phyloP scores from a whole-genome alignment of 2,113 vertebrate species.

The Leptobrachium leishanense region DNA sequence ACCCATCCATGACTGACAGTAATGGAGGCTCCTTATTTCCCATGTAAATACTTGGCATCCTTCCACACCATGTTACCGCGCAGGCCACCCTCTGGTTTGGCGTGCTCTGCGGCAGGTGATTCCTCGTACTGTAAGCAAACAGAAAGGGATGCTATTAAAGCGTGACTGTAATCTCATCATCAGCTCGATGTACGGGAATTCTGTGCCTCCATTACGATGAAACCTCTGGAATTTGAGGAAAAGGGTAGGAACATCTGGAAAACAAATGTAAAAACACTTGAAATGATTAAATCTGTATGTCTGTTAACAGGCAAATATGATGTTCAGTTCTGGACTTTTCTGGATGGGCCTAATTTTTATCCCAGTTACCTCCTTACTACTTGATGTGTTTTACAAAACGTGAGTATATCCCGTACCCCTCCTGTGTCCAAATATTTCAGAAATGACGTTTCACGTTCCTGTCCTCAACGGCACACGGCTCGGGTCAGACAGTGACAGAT shows the following conservation, averaged over 20 bases:
- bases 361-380: constrained; percentile 86
- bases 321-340: constrained; percentile 93
- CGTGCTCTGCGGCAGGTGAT: constrained; percentile 58
- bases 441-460: too few species aligned
- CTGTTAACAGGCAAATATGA: constrained; percentile 81
- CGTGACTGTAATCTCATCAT: not conserved
- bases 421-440: too few species aligned
- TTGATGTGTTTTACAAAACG: constrained; percentile 93
- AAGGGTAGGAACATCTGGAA: too few species aligned
- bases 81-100: constrained; percentile 36
- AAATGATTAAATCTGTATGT: not conserved
- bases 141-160: not conserved
- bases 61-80: constrained; percentile 64
- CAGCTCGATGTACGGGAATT: not conserved
- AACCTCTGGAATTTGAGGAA: too few species aligned
- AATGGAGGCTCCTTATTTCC: constrained; percentile 30
- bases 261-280: not conserved
- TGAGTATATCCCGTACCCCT: constrained; percentile 68
- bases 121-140: not conserved
- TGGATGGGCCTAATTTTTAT: constrained; percentile 95
- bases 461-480: too few species aligned
- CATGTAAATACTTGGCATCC: constrained; percentile 53
- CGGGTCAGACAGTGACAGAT: too few species aligned
- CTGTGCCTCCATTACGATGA: too few species aligned
- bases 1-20: too few species aligned